phyloP scores from a whole-genome alignment of 2,888 invertebrate species.

The Lathronympha strigana region DNA sequence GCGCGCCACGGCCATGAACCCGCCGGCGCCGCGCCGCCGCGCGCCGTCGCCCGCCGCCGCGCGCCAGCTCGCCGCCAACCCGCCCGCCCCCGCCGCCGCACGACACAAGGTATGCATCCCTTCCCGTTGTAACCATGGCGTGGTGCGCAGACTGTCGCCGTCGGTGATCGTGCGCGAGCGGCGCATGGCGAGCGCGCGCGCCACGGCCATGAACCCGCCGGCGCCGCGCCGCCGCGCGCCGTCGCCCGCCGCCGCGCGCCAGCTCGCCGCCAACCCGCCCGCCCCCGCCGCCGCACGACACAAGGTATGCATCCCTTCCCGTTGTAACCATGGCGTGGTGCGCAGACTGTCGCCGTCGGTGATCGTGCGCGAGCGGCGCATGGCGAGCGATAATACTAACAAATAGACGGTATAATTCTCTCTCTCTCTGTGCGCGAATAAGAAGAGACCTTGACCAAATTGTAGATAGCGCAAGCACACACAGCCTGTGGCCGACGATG shows the following conservation, averaged over 20 bases:
- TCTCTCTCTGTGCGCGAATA: no score
- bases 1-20: conserved; percentile 89
- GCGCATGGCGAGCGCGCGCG: conserved; percentile 86
- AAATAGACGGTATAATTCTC: no score
- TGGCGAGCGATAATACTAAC: no score
- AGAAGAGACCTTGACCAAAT: no score
- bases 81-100: conserved; percentile 79
- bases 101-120: conserved; percentile 70
- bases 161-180: conserved; percentile 81
- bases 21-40: conserved; percentile 87
- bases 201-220: conserved; percentile 90
- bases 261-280: conserved; percentile 84
- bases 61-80: conserved; percentile 84
- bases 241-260: conserved; percentile 76
- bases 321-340: not conserved
- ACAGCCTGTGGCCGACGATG: not conserved
- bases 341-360: not conserved
- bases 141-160: not conserved
- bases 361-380: conserved; percentile 84
- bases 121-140: not conserved
- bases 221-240: conserved; percentile 85
- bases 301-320: conserved; percentile 62
- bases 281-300: conserved; percentile 78
- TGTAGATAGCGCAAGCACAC: conserved; percentile 75
- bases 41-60: conserved; percentile 76